phyloP scores from a whole-genome alignment of 2,888 invertebrate genomes.

The Melangyna quadrimaculata region DNA sequence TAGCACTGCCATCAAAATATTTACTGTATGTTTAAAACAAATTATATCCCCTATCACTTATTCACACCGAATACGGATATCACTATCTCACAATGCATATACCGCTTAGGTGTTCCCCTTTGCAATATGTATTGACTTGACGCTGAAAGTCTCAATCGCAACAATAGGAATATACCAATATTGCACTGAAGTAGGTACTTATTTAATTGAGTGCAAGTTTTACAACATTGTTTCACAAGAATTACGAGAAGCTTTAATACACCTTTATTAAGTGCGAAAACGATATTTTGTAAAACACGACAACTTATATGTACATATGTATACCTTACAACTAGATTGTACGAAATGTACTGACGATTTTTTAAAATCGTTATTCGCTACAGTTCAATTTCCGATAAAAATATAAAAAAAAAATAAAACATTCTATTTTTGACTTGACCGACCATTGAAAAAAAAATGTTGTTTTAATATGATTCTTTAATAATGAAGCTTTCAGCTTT shows the following conservation, averaged over 20 bases:
- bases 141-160: background rate
- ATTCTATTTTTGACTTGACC: background rate
- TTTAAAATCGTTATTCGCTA: background rate
- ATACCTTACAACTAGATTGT: background rate
- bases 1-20: too few species aligned
- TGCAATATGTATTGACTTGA: background rate
- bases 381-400: background rate
- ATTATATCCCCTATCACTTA: background rate
- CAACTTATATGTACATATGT: background rate
- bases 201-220: slow-evolving; percentile 24
- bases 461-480: background rate
- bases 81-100: background rate
- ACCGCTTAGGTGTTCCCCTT: background rate
- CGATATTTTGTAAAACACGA: background rate
- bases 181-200: too few species aligned
- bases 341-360: background rate
- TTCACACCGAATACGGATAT: background rate
- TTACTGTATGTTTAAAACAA: too few species aligned
- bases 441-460: background rate
- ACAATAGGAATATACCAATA: background rate
- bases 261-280: background rate
- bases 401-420: background rate
- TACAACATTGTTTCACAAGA: slow-evolving; percentile 1
- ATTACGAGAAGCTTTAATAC: background rate
- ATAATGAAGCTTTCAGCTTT: background rate